These are phyloP conservation scores for Alentia gelatinosa DNA, from an alignment of 2,888 invertebrate genomes.

Conservation along the genomic window DNA sequence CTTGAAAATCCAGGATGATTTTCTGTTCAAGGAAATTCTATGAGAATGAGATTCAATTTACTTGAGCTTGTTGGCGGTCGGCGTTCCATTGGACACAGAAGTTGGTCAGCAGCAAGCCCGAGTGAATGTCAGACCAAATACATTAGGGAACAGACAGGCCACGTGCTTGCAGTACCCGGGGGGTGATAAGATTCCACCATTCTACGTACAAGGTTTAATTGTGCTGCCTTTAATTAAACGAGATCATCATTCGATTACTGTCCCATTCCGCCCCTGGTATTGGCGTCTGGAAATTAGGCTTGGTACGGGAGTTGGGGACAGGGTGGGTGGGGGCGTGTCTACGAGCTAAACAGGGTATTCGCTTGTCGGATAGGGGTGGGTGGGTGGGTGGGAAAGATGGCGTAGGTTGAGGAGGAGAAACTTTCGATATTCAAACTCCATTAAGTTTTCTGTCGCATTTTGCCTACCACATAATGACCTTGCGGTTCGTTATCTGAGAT, in stretches of 20 bases:
- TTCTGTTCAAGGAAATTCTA: too few relatives aligned
- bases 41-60: too few relatives aligned
- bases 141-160: not conserved
- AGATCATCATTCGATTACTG: not conserved
- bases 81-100: too few relatives aligned
- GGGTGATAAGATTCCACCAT: not conserved
- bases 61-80: too few relatives aligned
- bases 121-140: not conserved
- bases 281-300: too few relatives aligned
- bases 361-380: not conserved
- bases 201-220: constrained; percentile 16
- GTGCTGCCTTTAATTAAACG: constrained; percentile 11
- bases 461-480: not conserved
- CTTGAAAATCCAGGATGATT: too few relatives aligned
- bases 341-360: not conserved
- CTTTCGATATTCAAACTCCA: constrained; percentile 1
- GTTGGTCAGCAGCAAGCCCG: not conserved
- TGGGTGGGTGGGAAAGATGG: not conserved
- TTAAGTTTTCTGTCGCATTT: not conserved
- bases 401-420: not conserved
- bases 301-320: not conserved
- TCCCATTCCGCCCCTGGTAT: not conserved
- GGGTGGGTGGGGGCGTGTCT: not conserved
- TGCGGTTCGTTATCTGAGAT: not conserved
- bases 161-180: not conserved